Evolutionary conservation across 2,888 invertebrate genomes (phyloP).

Genomic region (Eristalis pertinax): DNA sequence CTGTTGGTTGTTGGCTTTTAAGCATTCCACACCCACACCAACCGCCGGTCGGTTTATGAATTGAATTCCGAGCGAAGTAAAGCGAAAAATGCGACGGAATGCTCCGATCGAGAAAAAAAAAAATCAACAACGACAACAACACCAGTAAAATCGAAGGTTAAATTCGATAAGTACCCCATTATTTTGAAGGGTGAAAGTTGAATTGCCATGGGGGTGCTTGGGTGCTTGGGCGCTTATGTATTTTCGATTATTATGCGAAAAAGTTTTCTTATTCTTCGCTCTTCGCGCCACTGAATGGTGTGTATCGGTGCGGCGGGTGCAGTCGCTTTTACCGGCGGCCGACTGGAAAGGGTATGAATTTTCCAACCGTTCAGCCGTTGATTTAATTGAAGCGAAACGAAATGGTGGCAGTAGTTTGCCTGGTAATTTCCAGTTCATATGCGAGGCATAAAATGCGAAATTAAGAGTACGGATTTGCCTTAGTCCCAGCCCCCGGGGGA

Average conservation of each 20-base stretch:
- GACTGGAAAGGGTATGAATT: neutral
- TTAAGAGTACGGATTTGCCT: constrained; percentile 35
- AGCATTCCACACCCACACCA: neutral
- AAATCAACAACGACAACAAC: neutral
- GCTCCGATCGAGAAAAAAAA: neutral
- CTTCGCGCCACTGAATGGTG: neutral
- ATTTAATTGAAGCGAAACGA: constrained; percentile 52
- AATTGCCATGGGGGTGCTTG: constrained; percentile 58
- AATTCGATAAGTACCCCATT: constrained; percentile 65
- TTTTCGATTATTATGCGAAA: constrained; percentile 27
- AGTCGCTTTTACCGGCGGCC: neutral
- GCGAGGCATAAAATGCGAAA: constrained; percentile 47
- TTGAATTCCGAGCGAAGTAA: constrained; percentile 31
- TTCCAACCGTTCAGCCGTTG: constrained; percentile 27
- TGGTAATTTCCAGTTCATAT: constrained; percentile 60
- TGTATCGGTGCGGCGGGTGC: neutral
- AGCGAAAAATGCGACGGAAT: neutral
- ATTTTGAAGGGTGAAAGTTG: constrained; percentile 58
- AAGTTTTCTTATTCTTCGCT: constrained; percentile 34
- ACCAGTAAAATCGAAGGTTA: constrained; percentile 58
- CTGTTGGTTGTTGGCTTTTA: neutral
- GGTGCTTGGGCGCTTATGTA: constrained; percentile 38
- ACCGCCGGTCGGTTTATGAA: constrained; percentile 46
- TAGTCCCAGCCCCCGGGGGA: neutral
- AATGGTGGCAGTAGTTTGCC: constrained; percentile 34